These are phyloP conservation scores for Seriola rivoliana DNA, from an alignment of 2,113 vertebrate species.

Conservation along the genomic window DNA sequence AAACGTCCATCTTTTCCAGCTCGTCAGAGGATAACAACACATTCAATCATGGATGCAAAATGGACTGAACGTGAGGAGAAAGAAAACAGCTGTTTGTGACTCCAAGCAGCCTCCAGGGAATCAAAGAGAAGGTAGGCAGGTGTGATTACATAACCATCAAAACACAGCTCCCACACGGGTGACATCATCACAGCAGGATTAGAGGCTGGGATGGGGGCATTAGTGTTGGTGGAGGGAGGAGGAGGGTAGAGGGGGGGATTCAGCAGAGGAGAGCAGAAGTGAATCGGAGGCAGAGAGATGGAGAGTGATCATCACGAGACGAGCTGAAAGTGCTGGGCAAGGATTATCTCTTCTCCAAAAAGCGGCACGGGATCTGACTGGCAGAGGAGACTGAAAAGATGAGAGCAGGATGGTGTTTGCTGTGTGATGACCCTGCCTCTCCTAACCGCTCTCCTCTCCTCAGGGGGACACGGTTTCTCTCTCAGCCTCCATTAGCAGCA, in stretches of 20 bases:
- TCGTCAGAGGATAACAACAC: conserved; percentile 6
- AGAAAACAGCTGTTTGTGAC: conserved; percentile 45
- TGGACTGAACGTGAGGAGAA: conserved; percentile 26
- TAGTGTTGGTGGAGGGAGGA: conserved; percentile 42
- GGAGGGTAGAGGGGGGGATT: conserved; percentile 24
- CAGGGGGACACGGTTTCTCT: conserved; percentile 34
- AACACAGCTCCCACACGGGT: conserved; percentile 63
- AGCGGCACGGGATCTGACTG: conserved; percentile 1
- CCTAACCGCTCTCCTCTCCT: conserved; percentile 17
- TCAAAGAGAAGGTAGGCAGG: conserved; percentile 68
- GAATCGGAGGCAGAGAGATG: conserved; percentile 13
- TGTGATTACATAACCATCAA: conserved; percentile 72
- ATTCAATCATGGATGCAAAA: conserved; percentile 25
- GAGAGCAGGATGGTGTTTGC: conserved; percentile 33
- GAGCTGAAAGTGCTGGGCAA: conserved; percentile 30
- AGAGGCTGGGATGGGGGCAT: conserved; percentile 61
- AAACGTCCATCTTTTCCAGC: conserved; percentile 39
- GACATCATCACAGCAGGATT: conserved; percentile 80
- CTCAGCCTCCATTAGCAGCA: conserved; percentile 26
- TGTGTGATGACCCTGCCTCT: conserved; percentile 25
- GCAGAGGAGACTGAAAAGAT: conserved; percentile 20
- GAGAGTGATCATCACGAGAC: conserved; percentile 40
- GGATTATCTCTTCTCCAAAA: conserved; percentile 60
- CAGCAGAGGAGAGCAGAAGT: conserved; percentile 16
- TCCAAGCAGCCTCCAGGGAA: background rate